Base-by-base conservation (phyloP, 2,113 vertebrate species). In the Brachirus orientalis region DNA sequence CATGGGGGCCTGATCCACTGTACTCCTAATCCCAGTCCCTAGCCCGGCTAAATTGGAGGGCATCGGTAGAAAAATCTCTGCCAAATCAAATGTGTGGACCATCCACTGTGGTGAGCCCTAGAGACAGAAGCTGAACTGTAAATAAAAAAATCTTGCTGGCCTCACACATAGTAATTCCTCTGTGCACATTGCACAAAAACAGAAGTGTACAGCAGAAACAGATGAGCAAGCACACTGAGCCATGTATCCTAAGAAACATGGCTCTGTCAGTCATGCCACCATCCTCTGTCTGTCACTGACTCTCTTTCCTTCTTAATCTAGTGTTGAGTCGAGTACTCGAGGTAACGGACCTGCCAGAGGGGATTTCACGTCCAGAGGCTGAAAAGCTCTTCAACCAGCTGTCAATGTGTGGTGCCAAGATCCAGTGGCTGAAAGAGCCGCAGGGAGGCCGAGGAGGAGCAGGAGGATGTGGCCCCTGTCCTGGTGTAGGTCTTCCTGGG, bases 371-470 rank as follows among this genome's bases (percentile, higher is more conserved):
- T 69, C 96, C 94, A 0, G 97, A 98, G 37, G 97, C 97, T 0
- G 96, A 98, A 83, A 98, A 98, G 74, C 97, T 99, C 91, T 98
- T 98, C 90, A 96, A 96, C 50, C 97, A 98, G 89, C 94, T 99
- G 3, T 95, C 95, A 44, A 93, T 98, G 94, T 97, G 97, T 0
- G 97, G 97, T 20, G 97, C 97, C 95, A 97, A 97, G 94, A 99
- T 99, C 92, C 96, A 98, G 91, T 99, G 97, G 97, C 95, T 98
- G 73, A 98, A 95, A 88, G 97, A 99, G 85, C 92, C 96, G 73
- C 95, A 95, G 89, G 93, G 91, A 40, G 87, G 84, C 56, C 68
- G 89, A 33, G 77, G 82, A 41, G 89, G 82, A 52, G 47, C 47
- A 11, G 78, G 75, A 12, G 84, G 72, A 65, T 81, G 77, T 0